Conservation (phyloP, 1,140 invertebrate genomes). For the Euura lappo region DNA sequence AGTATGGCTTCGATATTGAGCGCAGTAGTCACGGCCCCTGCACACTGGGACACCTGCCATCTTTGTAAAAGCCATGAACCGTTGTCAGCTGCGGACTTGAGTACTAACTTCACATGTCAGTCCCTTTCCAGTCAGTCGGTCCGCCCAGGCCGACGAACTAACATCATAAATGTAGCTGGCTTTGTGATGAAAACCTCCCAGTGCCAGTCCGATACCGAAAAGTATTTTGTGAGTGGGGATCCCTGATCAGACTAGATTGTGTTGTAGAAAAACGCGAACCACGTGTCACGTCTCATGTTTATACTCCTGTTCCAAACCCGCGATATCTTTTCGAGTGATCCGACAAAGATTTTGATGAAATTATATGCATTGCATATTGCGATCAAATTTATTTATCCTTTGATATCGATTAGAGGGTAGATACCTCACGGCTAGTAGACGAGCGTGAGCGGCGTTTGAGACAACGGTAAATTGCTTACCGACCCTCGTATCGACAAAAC, state of each 20-base stretch:
- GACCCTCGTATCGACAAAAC: conserved; percentile 5
- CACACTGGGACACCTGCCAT: neutral
- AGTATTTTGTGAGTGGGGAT: neutral
- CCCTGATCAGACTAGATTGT: too few relatives aligned
- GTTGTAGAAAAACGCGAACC: too few relatives aligned
- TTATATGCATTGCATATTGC: too few relatives aligned
- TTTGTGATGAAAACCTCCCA: neutral
- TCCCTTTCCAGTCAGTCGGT: neutral
- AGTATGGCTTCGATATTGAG: conserved; percentile 1
- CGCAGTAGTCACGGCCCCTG: neutral
- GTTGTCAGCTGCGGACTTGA: neutral
- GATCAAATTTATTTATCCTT: neutral
- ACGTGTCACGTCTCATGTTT: too few relatives aligned
- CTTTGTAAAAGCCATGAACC: neutral
- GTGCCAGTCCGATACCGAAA: neutral
- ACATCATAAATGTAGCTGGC: neutral
- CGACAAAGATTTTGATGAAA: too few relatives aligned
- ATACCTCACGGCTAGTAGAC: too few relatives aligned
- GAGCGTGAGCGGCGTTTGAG: too few relatives aligned
- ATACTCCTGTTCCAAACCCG: too few relatives aligned
- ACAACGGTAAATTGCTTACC: neutral
- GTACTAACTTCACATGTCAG: neutral
- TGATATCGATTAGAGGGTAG: neutral
- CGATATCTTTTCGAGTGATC: too few relatives aligned
- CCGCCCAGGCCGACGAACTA: neutral